A percentile compares a stretch with the other conserved stretches of the same genome.
phyloP scores from a whole-genome alignment of 2,113 vertebrate genomes.

The Passer montanus region DNA sequence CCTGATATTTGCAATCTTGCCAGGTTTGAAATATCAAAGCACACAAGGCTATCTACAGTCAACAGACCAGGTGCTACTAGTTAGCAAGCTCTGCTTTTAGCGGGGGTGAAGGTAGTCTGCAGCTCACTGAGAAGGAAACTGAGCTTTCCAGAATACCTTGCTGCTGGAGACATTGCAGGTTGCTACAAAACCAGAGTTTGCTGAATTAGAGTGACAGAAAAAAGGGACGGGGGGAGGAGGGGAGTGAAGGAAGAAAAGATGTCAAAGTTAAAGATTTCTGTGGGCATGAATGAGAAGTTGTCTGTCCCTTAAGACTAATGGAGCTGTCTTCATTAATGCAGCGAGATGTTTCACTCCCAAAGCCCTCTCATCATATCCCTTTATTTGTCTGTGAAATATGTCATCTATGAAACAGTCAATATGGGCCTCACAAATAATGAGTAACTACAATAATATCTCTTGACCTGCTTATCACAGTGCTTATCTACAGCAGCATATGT shows the following conservation, averaged over 20 bases:
- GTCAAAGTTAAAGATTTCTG: background rate
- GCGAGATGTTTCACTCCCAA: rapidly evolving
- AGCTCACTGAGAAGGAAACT: background rate
- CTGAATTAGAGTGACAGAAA: background rate
- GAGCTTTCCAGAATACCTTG: background rate
- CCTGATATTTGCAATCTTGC: background rate
- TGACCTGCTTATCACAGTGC: background rate
- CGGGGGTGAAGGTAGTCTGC: background rate
- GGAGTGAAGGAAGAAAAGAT: background rate
- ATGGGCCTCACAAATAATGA: background rate
- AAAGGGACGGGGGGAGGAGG: rapidly evolving
- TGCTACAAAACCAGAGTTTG: background rate
- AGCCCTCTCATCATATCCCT: background rate
- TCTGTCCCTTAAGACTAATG: background rate
- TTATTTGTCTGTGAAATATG: background rate
- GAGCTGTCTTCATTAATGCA: background rate
- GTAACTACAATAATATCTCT: background rate
- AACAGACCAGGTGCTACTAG: background rate
- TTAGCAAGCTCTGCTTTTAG: background rate
- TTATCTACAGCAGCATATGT: background rate
- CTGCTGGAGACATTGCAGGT: background rate
- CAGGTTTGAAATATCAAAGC: background rate
- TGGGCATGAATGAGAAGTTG: background rate
- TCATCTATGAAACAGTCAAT: background rate
- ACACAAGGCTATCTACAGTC: background rate